phyloP scores from a whole-genome alignment of 2,797 vertebrate genomes.

The Vultur gryphus region DNA sequence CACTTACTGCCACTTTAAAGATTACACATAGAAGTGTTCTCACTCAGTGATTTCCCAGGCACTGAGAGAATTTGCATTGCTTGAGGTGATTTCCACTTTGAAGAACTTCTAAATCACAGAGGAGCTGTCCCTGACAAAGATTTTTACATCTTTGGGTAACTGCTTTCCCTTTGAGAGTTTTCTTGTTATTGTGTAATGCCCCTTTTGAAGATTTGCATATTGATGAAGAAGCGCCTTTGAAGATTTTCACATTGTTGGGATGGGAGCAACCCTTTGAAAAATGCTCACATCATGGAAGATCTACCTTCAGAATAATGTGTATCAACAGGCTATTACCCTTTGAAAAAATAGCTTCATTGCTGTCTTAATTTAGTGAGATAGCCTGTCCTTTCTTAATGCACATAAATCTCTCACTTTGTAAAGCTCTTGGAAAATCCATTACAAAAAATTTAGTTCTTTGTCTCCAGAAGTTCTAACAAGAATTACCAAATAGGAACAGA shows the following conservation, averaged over 20 bases:
- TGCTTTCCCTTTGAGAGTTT: slow-evolving; percentile 51
- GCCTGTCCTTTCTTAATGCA: background rate
- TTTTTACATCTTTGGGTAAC: slow-evolving; percentile 61
- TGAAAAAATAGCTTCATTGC: background rate
- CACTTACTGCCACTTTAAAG: slow-evolving; percentile 34
- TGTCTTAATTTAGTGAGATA: background rate
- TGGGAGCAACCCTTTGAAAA: background rate
- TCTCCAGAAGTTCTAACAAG: background rate
- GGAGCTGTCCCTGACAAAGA: slow-evolving; percentile 54
- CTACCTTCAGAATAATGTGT: background rate
- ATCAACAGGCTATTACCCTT: background rate
- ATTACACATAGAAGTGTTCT: slow-evolving; percentile 9
- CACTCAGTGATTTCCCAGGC: background rate
- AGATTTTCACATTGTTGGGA: slow-evolving; percentile 38
- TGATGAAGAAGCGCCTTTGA: slow-evolving; percentile 57
- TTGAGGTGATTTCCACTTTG: slow-evolving; percentile 59
- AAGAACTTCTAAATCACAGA: slow-evolving; percentile 57
- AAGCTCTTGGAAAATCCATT: background rate
- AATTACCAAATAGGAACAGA: background rate
- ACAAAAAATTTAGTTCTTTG: background rate
- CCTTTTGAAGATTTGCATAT: slow-evolving; percentile 69
- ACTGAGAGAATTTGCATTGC: slow-evolving; percentile 42
- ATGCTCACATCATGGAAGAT: background rate
- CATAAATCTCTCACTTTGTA: background rate
- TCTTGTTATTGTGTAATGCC: slow-evolving; percentile 53